These are phyloP conservation scores for Scleropages formosus DNA, from an alignment of 2,797 vertebrate species.

Conservation along the genomic window DNA sequence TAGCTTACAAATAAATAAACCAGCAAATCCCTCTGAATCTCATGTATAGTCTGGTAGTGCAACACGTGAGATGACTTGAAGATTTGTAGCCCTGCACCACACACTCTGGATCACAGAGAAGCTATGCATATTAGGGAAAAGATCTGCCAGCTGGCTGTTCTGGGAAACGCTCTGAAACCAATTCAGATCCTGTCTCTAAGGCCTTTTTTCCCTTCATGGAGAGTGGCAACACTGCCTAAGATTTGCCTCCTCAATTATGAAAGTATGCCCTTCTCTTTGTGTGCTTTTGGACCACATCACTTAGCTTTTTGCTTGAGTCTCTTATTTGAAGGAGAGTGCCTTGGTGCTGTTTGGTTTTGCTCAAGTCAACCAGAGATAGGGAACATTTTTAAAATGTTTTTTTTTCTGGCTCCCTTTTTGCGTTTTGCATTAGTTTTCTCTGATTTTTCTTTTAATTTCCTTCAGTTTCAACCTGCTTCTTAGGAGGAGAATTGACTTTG, in stretches of 20 bases:
- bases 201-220: neutral
- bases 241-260: neutral
- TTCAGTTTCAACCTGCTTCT: neutral
- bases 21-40: neutral
- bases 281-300: neutral
- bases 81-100: neutral
- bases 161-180: neutral
- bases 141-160: neutral
- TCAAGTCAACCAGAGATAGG: neutral
- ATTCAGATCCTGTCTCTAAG: neutral
- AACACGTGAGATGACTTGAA: neutral
- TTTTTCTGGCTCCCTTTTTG: neutral
- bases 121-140: neutral
- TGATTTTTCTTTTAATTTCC: constrained; percentile 24
- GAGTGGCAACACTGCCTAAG: neutral
- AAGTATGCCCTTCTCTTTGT: constrained; percentile 9
- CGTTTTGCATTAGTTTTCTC: neutral
- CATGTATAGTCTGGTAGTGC: neutral
- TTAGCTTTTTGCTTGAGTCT: neutral
- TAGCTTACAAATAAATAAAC: no score
- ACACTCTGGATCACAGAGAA: neutral
- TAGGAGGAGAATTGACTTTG: constrained; percentile 11
- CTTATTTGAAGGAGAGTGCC: neutral
- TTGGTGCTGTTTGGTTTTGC: neutral
- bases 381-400: neutral